phyloP scores from a whole-genome alignment of 2,797 vertebrate genomes.

The Spinus olivaceus region DNA sequence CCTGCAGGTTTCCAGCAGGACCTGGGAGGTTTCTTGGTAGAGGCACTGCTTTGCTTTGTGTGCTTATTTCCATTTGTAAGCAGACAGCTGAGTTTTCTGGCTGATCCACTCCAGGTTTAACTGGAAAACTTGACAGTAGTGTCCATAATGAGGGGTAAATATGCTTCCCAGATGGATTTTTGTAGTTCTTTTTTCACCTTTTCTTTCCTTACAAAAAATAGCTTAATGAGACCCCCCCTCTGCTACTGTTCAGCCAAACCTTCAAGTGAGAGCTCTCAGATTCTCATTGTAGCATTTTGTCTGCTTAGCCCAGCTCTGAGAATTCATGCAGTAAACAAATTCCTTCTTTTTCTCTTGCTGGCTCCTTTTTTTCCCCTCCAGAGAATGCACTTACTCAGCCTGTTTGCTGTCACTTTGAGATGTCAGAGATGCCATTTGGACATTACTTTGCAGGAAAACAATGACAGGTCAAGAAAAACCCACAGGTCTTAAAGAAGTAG shows the following conservation, averaged over 20 bases:
- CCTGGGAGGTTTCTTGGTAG: neutral
- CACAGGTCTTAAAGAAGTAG: neutral
- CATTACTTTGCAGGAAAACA: neutral
- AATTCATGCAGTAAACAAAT: neutral
- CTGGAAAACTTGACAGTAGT: neutral
- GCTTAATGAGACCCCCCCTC: neutral
- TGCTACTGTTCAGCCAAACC: neutral
- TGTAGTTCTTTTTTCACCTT: neutral
- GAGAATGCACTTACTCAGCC: neutral
- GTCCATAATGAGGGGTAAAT: neutral
- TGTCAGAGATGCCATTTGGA: neutral
- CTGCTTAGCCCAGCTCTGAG: neutral
- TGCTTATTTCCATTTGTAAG: neutral
- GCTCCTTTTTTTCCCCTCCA: neutral
- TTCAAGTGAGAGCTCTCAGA: neutral
- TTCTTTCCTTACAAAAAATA: neutral
- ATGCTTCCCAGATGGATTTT: neutral
- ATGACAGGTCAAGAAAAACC: neutral
- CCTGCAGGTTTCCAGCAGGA: neutral
- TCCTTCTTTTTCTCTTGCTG: neutral
- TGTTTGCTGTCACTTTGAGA: neutral
- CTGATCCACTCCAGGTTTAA: neutral
- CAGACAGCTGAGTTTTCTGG: neutral
- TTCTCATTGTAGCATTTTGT: neutral
- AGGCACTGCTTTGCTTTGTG: neutral